Percentiles rank a stretch among this genome's conserved stretches.
phyloP scores from a whole-genome alignment of 92 coral and sea anemone species.

The Porites rus region DNA sequence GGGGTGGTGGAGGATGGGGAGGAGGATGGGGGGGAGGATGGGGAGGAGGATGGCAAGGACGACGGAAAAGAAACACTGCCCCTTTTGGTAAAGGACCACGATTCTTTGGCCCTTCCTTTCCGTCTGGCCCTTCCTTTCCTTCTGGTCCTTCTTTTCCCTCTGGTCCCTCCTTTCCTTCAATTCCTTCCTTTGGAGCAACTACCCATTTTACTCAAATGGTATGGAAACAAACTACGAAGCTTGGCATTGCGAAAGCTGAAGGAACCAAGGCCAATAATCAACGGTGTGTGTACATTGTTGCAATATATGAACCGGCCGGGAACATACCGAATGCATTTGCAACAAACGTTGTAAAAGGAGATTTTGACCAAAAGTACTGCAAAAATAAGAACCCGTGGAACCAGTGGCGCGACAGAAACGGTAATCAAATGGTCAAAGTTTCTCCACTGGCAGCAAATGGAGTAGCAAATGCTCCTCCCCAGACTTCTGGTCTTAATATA shows the following conservation, averaged over 20 bases:
- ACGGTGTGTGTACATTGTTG: slow-evolving; percentile 50
- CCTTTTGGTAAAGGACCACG: too few species aligned
- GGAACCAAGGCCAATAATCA: background rate
- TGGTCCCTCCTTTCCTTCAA: too few species aligned
- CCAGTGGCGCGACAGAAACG: background rate
- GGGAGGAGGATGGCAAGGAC: too few species aligned
- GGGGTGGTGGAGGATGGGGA: too few species aligned
- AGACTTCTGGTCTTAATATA: too few species aligned
- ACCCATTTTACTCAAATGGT: slow-evolving; percentile 74
- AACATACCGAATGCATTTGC: slow-evolving; percentile 15
- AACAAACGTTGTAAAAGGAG: slow-evolving; percentile 11
- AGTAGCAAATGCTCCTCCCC: too few species aligned
- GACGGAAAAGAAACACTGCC: too few species aligned
- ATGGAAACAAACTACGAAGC: slow-evolving; percentile 46
- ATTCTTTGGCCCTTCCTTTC: too few species aligned
- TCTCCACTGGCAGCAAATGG: too few species aligned
- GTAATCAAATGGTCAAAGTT: background rate
- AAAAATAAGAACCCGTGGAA: background rate
- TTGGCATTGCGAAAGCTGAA: slow-evolving; percentile 51
- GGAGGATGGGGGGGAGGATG: too few species aligned
- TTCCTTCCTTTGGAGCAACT: background rate
- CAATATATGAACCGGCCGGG: slow-evolving; percentile 50
- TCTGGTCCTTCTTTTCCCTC: too few species aligned
- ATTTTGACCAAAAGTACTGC: slow-evolving; percentile 24
- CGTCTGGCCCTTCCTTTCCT: too few species aligned